Conservation (phyloP, 2,113 vertebrate genomes). For the Willisornis vidua region DNA sequence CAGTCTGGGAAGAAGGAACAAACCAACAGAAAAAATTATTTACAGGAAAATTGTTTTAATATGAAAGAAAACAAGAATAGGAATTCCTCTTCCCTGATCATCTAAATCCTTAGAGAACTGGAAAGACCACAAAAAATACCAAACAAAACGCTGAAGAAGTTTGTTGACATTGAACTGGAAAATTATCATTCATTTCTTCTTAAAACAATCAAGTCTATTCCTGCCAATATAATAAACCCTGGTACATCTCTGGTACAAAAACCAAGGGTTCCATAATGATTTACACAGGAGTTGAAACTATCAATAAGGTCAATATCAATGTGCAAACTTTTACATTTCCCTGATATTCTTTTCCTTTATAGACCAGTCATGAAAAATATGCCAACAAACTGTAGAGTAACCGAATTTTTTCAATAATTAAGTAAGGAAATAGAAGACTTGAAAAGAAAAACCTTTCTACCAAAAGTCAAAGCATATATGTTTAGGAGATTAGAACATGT, state of each 20-base stretch:
- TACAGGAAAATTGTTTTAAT: neutral
- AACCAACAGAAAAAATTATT: neutral
- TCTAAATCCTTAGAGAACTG: neutral
- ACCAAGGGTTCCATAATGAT: neutral
- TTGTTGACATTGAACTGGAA: neutral
- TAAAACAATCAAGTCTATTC: neutral
- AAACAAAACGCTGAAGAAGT: neutral
- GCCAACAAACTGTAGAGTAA: neutral
- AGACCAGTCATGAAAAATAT: neutral
- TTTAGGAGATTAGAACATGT: neutral
- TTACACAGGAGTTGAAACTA: neutral
- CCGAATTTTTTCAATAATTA: neutral
- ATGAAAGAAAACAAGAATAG: neutral
- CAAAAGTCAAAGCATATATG: neutral
- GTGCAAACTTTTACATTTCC: neutral
- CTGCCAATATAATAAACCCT: neutral
- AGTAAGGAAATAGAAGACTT: neutral
- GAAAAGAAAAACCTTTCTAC: neutral
- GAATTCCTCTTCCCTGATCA: neutral
- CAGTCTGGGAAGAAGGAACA: neutral
- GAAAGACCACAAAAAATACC: neutral
- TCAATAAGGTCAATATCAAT: neutral
- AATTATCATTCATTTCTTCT: neutral
- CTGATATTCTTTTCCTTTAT: neutral
- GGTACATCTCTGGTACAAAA: neutral